Percentiles rank a stretch among this genome's conserved stretches.
Conservation (phyloP, 1,140 invertebrate genomes). For the Solenopsis invicta region DNA sequence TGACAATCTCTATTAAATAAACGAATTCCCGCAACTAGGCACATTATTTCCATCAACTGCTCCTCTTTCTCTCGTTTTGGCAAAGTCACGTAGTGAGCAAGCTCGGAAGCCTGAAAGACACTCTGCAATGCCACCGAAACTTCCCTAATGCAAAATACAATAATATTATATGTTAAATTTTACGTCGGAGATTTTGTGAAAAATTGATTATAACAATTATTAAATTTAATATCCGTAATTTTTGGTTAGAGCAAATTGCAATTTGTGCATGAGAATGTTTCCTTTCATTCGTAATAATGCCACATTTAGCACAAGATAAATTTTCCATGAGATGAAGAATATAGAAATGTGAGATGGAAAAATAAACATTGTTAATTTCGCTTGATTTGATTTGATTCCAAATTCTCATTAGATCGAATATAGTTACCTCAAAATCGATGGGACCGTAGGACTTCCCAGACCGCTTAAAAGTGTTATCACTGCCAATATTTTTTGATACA, state of each 20-base stretch:
- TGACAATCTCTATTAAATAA: conserved; percentile 90
- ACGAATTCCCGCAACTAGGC: conserved; percentile 89
- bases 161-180: background rate
- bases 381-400: background rate
- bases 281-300: background rate
- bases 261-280: background rate
- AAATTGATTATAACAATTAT: conserved; percentile 16
- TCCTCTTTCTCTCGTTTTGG: conserved; percentile 87
- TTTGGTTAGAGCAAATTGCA: background rate
- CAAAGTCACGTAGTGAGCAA: conserved; percentile 89
- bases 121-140: conserved; percentile 90
- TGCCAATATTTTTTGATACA: conserved; percentile 90
- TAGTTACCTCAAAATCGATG: conserved; percentile 87
- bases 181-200: background rate
- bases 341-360: background rate
- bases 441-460: conserved; percentile 88
- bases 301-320: background rate
- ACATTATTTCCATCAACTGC: conserved; percentile 88
- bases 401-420: conserved; percentile 29
- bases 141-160: conserved; percentile 81
- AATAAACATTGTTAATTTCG: background rate
- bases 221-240: background rate
- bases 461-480: conserved; percentile 89
- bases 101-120: conserved; percentile 90
- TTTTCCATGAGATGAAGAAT: background rate